A percentile compares a stretch with the other conserved stretches of the same genome.
These are phyloP conservation scores for Aricia agestis DNA, from an alignment of 1,140 invertebrate genomes.

Conservation along the genomic window DNA sequence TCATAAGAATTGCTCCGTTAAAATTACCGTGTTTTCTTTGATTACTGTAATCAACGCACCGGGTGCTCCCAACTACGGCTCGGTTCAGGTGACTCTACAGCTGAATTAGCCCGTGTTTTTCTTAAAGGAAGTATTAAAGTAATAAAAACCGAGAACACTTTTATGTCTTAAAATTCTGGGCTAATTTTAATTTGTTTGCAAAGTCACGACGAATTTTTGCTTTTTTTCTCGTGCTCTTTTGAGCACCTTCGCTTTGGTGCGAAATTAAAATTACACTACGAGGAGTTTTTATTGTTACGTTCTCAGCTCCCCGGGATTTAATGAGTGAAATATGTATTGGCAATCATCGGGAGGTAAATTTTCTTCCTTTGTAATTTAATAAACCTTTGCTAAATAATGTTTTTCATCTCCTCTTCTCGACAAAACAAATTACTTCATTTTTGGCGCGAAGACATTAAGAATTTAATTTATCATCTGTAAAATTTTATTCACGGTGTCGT, in stretches of 20 bases:
- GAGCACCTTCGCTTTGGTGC: neutral
- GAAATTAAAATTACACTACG: neutral
- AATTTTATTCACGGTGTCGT: conserved; percentile 26
- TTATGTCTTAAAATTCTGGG: conserved; percentile 22
- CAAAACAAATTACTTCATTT: conserved; percentile 68
- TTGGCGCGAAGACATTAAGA: conserved; percentile 53
- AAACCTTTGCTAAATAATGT: conserved; percentile 60
- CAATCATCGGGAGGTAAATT: conserved; percentile 14
- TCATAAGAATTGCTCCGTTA: conserved; percentile 18
- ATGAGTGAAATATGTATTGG: conserved; percentile 15
- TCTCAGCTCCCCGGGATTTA: neutral
- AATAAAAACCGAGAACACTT: conserved; percentile 7
- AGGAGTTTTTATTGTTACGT: conserved; percentile 10
- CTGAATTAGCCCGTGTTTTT: conserved; percentile 58
- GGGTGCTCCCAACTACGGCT: conserved; percentile 51
- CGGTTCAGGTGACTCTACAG: conserved; percentile 59
- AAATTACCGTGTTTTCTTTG: conserved; percentile 72
- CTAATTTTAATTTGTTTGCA: conserved; percentile 3
- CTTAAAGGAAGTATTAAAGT: conserved; percentile 21
- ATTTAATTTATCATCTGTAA: conserved; percentile 56
- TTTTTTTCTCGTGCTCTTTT: neutral
- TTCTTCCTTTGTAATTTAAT: conserved; percentile 45
- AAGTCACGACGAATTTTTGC: neutral
- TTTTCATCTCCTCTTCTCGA: conserved; percentile 66
- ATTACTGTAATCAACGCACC: conserved; percentile 70